A percentile compares a stretch with the other conserved stretches of the same genome.
These are phyloP conservation scores for Homalodisca vitripennis DNA, from an alignment of 1,140 invertebrate species.

Conservation along the genomic window DNA sequence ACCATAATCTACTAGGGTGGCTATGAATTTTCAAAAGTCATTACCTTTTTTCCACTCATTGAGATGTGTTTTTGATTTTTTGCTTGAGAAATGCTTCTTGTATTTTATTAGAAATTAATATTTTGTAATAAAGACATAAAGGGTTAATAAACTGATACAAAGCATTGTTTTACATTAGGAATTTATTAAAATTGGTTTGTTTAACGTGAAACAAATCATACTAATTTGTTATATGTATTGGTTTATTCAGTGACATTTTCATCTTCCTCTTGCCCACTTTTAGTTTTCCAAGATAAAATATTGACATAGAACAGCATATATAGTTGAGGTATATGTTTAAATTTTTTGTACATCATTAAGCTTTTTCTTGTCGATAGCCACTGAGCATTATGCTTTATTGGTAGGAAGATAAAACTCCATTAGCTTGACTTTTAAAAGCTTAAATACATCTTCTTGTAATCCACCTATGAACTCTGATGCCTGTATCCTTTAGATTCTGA, in stretches of 20 bases:
- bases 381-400: background rate
- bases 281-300: constrained; percentile 1
- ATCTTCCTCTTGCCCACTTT: background rate
- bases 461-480: constrained; percentile 8
- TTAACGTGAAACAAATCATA: background rate
- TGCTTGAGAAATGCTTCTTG: background rate
- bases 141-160: background rate
- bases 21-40: background rate
- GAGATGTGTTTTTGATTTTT: background rate
- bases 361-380: background rate
- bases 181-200: background rate
- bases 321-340: background rate
- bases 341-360: constrained; percentile 13
- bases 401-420: background rate
- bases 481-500: constrained; percentile 1
- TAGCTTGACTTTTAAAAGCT: background rate
- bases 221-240: background rate
- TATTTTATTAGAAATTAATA: background rate
- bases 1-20: background rate
- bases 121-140: background rate
- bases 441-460: background rate
- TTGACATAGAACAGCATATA: background rate
- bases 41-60: background rate
- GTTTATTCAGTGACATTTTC: background rate
- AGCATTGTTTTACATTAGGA: background rate